Conservation (phyloP, 2,888 invertebrate species). For the Diarsia mendica region DNA sequence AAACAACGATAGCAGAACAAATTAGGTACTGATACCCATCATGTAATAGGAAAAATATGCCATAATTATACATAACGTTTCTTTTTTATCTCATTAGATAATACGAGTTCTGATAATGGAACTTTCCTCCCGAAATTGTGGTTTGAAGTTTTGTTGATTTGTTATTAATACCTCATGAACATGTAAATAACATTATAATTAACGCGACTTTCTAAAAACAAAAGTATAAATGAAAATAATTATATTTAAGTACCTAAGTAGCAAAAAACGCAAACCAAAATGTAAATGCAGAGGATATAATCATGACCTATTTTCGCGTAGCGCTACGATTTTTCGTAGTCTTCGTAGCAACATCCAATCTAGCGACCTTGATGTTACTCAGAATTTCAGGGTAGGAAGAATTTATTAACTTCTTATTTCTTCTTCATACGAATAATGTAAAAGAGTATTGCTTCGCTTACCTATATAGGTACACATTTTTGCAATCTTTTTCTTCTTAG, state of each 20-base stretch:
- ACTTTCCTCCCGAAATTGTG: constrained; percentile 31
- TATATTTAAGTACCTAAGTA: background rate
- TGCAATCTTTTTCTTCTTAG: too few relatives aligned
- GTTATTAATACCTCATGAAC: too few relatives aligned
- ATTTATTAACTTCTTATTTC: background rate
- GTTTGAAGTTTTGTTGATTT: background rate
- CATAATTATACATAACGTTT: constrained; percentile 18
- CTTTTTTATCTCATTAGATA: constrained; percentile 18
- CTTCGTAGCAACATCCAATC: background rate
- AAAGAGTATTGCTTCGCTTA: too few relatives aligned
- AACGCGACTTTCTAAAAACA: background rate
- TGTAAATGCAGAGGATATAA: background rate
- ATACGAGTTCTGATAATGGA: constrained; percentile 11
- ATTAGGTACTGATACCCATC: constrained; percentile 38
- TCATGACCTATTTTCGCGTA: background rate
- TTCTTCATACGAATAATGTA: background rate
- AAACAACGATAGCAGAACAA: constrained; percentile 64
- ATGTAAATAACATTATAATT: background rate
- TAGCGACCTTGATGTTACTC: background rate
- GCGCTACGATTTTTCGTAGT: constrained; percentile 7
- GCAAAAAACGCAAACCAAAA: background rate
- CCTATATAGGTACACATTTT: too few relatives aligned
- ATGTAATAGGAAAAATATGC: constrained; percentile 60
- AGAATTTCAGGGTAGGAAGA: background rate
- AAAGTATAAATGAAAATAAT: background rate